These are phyloP conservation scores for Drosophila prosaltans DNA, from an alignment of 1,140 invertebrate genomes.

Conservation along the genomic window DNA sequence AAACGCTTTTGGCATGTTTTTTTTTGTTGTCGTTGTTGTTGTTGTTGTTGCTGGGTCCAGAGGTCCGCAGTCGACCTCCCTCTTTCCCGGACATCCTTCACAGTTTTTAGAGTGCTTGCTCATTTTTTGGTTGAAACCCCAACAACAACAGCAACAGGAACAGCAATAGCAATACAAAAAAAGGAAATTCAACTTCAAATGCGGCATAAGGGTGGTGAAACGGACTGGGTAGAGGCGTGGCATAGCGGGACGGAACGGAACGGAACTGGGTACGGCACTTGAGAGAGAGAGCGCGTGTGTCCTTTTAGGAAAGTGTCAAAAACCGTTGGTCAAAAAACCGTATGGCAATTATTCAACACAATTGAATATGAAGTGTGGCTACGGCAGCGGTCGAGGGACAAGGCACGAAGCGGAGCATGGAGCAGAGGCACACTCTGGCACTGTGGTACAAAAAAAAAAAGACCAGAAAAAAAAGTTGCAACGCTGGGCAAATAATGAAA, in stretches of 20 bases:
- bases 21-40: slow-evolving; percentile 37
- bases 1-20: slow-evolving; percentile 79
- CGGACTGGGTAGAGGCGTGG: too few relatives aligned
- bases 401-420: neutral
- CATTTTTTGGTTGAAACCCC: slow-evolving; percentile 59
- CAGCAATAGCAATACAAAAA: slow-evolving; percentile 19
- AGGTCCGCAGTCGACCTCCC: slow-evolving; percentile 41
- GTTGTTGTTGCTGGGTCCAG: slow-evolving; percentile 34
- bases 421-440: neutral
- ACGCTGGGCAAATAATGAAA: slow-evolving; percentile 78
- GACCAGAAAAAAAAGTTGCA: slow-evolving; percentile 61
- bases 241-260: neutral
- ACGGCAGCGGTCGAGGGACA: slow-evolving; percentile 50
- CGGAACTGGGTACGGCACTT: slow-evolving; percentile 49
- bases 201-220: slow-evolving; percentile 56
- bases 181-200: slow-evolving; percentile 72
- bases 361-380: slow-evolving; percentile 83
- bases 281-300: slow-evolving; percentile 64
- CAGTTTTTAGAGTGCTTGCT: slow-evolving; percentile 64
- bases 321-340: slow-evolving; percentile 83
- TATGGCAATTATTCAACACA: slow-evolving; percentile 83
- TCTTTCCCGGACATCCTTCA: neutral
- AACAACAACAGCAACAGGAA: neutral
- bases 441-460: neutral
- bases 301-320: slow-evolving; percentile 83